Evolutionary conservation across 2,113 vertebrate genomes (phyloP).

Genomic region (Dunckerocampus dactyliophorus): DNA sequence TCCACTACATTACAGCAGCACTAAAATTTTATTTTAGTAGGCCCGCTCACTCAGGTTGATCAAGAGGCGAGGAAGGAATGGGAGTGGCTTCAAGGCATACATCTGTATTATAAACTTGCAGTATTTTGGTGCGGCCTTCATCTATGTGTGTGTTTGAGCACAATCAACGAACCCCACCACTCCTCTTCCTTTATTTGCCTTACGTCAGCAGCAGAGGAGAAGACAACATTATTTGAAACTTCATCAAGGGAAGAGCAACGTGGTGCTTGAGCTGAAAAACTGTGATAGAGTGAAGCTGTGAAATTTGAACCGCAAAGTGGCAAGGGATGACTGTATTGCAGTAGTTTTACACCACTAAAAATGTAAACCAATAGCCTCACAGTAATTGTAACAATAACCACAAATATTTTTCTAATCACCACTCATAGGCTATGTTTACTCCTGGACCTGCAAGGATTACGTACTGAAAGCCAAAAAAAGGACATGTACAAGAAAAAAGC

Average conservation of each 20-base stretch:
- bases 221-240: constrained; percentile 61
- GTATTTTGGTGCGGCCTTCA: constrained; percentile 38
- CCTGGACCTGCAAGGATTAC: too few relatives aligned
- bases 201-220: constrained; percentile 49
- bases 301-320: too few relatives aligned
- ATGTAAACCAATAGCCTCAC: too few relatives aligned
- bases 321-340: too few relatives aligned
- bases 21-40: constrained; percentile 73
- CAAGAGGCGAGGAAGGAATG: constrained; percentile 17
- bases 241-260: constrained; percentile 69
- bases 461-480: too few relatives aligned
- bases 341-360: too few relatives aligned
- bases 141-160: constrained; percentile 51
- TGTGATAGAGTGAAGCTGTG: too few relatives aligned
- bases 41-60: constrained; percentile 64
- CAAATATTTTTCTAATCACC: too few relatives aligned
- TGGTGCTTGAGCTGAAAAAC: constrained; percentile 54
- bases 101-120: constrained; percentile 20
- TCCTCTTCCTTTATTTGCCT: constrained; percentile 29
- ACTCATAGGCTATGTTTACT: too few relatives aligned
- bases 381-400: too few relatives aligned
- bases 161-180: constrained; percentile 42
- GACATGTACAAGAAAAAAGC: too few relatives aligned
- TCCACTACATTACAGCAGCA: constrained; percentile 67
- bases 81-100: constrained; percentile 1